Evolutionary conservation across 2,113 vertebrate species (phyloP), one percentile per base, ranked within the genome.

Genomic region (Tychaedon coryphoeus): DNA sequence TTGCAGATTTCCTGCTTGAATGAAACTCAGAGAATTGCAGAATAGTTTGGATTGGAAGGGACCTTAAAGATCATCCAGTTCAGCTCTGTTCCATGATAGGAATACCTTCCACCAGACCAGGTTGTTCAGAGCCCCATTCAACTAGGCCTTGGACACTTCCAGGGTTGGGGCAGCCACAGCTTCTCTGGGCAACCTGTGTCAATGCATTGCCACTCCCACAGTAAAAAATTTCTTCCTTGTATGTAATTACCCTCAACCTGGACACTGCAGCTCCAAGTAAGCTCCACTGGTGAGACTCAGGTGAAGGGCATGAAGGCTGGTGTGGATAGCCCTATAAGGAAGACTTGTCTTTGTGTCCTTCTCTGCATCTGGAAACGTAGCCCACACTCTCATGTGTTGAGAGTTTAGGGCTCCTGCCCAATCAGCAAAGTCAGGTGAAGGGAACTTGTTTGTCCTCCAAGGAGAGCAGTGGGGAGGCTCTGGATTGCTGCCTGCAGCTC

Each of bases 11-110:
- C 28, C 45, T 62, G 42, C 23, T 69, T 81, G 19, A 73, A 48
- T 45, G 4, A 53, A 67, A 45, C 26, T 54, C 47, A 34, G 34
- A 48, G 40, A 56, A 42, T 36, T 0, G 0, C 10, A 36, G 10
- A 40, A 56, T 16, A 40, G 34, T 19, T 48, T 76, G 17, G 5
- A 20, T 42, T 69, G 31, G n/a, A 75, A 69, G 9, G 6, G 70
- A 71, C 29, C 10, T 25, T 29, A 54, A 62, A 78, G 16, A 34
- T 19, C 14, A 75, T 31, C 16, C 31, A 40, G 20, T 48, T 61
- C 47, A 69, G 6, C 29, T 20, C 25, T 34, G 26, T 57, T 56
- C 50, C 22, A 36, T 12, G 26, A 10, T 3, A 73, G 36, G 36
- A 12, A 80, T 14, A 36, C 19, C 8, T 58, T 51, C 25, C 40